Percentiles rank a stretch among this genome's conserved stretches.
phyloP scores from a whole-genome alignment of 2,113 vertebrate genomes.

The Epinephelus moara region DNA sequence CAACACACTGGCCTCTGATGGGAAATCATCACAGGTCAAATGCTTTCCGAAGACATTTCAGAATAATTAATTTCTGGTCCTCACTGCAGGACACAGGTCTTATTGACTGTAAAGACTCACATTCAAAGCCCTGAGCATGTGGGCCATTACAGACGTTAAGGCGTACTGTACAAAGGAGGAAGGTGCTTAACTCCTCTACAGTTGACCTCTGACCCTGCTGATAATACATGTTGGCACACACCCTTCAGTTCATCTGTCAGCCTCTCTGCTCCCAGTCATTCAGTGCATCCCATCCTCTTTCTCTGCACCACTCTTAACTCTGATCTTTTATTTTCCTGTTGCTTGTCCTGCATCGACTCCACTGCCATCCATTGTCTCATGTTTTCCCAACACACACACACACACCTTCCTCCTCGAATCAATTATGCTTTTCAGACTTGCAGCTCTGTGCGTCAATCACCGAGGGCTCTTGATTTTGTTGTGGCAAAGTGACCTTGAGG shows the following conservation, averaged over 20 bases:
- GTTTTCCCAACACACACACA: slow-evolving; percentile 1
- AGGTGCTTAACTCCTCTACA: slow-evolving; percentile 9
- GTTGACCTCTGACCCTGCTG: not conserved
- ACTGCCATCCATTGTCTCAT: not conserved
- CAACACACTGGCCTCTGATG: not conserved
- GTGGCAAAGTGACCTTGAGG: slow-evolving; percentile 48
- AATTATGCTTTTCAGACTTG: slow-evolving; percentile 21
- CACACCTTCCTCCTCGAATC: slow-evolving; percentile 6
- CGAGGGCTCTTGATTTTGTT: slow-evolving; percentile 45
- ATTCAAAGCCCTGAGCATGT: slow-evolving; percentile 9
- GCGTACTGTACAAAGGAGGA: not conserved
- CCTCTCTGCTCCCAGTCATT: not conserved
- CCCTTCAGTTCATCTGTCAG: not conserved
- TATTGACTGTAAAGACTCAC: slow-evolving; percentile 18
- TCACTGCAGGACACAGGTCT: not conserved
- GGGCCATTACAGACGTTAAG: not conserved
- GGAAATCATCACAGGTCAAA: slow-evolving; percentile 25
- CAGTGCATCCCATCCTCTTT: not conserved
- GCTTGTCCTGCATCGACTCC: not conserved
- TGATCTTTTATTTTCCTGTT: not conserved
- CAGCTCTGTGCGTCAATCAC: slow-evolving; percentile 37
- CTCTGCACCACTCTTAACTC: not conserved
- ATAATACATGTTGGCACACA: slow-evolving; percentile 1
- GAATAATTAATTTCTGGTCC: not conserved
- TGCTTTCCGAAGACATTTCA: slow-evolving; percentile 17